Evolutionary conservation across 2,888 invertebrate species (phyloP).

Genomic region (Himalopsyche tibetana): DNA sequence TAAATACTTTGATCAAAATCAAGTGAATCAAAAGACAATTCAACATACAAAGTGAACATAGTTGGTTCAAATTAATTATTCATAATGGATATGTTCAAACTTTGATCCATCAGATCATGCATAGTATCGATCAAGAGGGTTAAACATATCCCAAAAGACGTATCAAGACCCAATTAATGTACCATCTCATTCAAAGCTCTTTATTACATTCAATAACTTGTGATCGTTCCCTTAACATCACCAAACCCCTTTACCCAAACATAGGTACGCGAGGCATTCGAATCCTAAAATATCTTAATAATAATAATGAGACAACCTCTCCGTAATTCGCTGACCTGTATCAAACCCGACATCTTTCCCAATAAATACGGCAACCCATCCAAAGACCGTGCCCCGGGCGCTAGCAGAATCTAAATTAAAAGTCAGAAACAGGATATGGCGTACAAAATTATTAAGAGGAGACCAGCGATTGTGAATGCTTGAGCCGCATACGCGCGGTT

Average conservation of each 20-base stretch:
- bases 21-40: too few relatives aligned
- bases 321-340: conserved; percentile 22
- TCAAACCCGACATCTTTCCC: conserved; percentile 34
- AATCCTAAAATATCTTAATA: conserved; percentile 8
- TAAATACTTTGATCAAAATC: too few relatives aligned
- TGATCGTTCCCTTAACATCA: conserved; percentile 5
- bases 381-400: conserved; percentile 1
- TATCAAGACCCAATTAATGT: not conserved
- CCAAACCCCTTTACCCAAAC: not conserved
- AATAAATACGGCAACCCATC: conserved; percentile 15
- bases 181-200: not conserved
- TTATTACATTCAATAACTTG: conserved; percentile 15
- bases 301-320: conserved; percentile 29
- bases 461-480: conserved; percentile 6
- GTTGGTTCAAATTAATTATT: too few relatives aligned
- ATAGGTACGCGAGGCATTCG: not conserved
- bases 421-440: conserved; percentile 26
- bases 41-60: too few relatives aligned
- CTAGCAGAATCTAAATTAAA: conserved; percentile 11
- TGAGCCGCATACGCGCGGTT: conserved; percentile 6
- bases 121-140: not conserved
- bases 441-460: conserved; percentile 12
- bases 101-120: too few relatives aligned
- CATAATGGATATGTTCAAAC: too few relatives aligned
- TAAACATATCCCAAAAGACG: not conserved